Percentiles rank a stretch among this genome's conserved stretches.
Conservation (phyloP, 2,797 vertebrate species). For the Peromyscus eremicus region DNA sequence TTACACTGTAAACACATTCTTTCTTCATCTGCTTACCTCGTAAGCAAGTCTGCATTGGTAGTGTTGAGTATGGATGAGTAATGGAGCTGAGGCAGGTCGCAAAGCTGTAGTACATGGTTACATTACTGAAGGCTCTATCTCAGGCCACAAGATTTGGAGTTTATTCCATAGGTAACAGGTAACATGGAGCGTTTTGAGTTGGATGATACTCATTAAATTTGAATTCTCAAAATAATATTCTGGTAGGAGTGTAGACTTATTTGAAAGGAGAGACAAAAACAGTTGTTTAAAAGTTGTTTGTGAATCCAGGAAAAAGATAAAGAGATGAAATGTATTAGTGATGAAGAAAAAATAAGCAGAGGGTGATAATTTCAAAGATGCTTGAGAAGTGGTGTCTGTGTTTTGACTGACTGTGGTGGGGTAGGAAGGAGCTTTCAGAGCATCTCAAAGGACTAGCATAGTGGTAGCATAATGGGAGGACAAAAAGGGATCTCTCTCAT, state of each 20-base stretch:
- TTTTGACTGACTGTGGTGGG: not conserved
- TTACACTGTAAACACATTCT: not conserved
- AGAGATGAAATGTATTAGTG: not conserved
- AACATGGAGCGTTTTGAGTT: not conserved
- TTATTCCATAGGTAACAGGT: not conserved
- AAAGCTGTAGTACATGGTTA: not conserved
- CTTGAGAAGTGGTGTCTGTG: not conserved
- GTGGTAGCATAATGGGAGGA: not conserved
- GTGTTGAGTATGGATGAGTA: not conserved
- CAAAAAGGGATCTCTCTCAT: not conserved
- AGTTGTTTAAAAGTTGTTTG: constrained; percentile 26
- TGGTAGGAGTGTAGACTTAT: not conserved
- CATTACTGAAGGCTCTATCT: not conserved
- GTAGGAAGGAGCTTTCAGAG: not conserved
- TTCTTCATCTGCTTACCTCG: not conserved
- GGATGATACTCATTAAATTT: constrained; percentile 19
- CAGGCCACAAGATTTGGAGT: not conserved
- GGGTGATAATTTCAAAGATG: not conserved
- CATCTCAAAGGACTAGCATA: not conserved
- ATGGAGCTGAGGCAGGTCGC: not conserved
- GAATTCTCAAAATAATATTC: constrained; percentile 44
- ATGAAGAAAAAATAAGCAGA: constrained; percentile 31
- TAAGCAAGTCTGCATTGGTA: not conserved
- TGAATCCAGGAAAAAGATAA: not conserved
- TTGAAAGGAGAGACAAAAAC: not conserved